A percentile compares a stretch with the other conserved stretches of the same genome.
These are phyloP conservation scores for Crambe crambe DNA, from an alignment of 37 sponge, comb jelly and placozoan species.

Conservation along the genomic window DNA sequence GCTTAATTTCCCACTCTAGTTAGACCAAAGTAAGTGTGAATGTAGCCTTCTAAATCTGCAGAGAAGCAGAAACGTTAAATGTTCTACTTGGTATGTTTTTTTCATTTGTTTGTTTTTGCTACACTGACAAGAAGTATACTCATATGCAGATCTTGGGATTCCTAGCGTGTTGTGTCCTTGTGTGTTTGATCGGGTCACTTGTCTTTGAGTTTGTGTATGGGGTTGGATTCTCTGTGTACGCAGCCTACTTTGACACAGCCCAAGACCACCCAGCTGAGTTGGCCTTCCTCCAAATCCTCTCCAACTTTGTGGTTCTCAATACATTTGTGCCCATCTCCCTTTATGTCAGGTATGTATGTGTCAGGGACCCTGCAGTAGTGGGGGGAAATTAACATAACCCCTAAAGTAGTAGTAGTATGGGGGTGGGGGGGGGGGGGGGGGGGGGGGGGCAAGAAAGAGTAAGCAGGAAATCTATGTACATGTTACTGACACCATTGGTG, in stretches of 20 bases:
- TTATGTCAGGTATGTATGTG: slow-evolving; percentile 88
- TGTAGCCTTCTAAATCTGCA: neutral
- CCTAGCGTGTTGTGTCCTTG: slow-evolving; percentile 26
- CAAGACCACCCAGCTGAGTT: slow-evolving; percentile 66
- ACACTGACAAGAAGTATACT: neutral
- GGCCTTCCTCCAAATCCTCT: slow-evolving; percentile 83
- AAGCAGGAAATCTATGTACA: too few species aligned
- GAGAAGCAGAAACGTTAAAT: neutral
- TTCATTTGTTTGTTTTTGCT: neutral
- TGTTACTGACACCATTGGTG: too few species aligned
- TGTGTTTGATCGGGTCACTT: slow-evolving; percentile 67
- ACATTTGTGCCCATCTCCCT: slow-evolving; percentile 98
- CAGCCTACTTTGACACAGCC: slow-evolving; percentile 35
- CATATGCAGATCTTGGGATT: slow-evolving; percentile 71
- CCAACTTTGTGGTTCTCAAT: slow-evolving; percentile 92
- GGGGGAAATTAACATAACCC: too few species aligned
- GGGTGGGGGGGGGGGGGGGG: too few species aligned
- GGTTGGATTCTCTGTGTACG: slow-evolving; percentile 52
- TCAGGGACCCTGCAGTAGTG: neutral
- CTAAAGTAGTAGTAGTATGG: too few species aligned
- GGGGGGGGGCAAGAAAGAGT: too few species aligned
- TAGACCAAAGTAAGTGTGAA: too few species aligned
- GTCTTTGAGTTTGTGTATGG: slow-evolving; percentile 82
- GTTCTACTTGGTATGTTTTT: neutral
- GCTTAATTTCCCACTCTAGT: neutral